Base-by-base conservation (phyloP, 2,888 invertebrate species). In the Ophion ventricosus region DNA sequence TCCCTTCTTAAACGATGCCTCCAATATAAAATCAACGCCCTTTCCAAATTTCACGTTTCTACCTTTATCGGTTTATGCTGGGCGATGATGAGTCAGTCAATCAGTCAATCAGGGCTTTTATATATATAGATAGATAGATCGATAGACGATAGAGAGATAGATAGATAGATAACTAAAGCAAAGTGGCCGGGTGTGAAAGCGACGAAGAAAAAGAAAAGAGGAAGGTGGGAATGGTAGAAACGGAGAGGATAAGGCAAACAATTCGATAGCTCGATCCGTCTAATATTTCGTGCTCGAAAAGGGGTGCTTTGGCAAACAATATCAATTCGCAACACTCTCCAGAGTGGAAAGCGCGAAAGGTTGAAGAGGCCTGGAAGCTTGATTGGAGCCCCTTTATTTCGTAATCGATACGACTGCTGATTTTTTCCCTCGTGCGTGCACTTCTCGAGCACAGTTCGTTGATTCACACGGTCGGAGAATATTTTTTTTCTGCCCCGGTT, bases 301-400 rank as follows among this genome's bases (percentile, higher is more conserved):
- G 25, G 56, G 56, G 74, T 64, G 74, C 79, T 74, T 64, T 64
- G 63, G 82, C 64, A 78, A 79, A 78, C 77, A 83, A 79, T 83
- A 84, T 82, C 84, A 81, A 82, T 77, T 63, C 72, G 72, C 69
- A 78, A 74, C 73, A 70, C 35, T 73, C 69, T n/a, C 35, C 25
- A 25, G 72, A 79, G 74, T 66, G 69, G 57, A 26, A 63, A 63
- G 73, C 40, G 63, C 17, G 69, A 29, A 54, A 40, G 74, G 69
- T 66, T 61, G 25, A 63, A 64, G 67, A 20, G 56, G 20, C 40
- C 54, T 17, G 3, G 35, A 67, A 73, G 80, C 63, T 84, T 87
- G 87, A 87, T 87, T 87, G 85, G 82, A 80, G 80, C 76, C 80
- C 14, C 84, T 69, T 84, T 79, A 83, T 66, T 25, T 79, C 73